Conservation (phyloP, 2,888 invertebrate species). For the Chrysolina americana region DNA sequence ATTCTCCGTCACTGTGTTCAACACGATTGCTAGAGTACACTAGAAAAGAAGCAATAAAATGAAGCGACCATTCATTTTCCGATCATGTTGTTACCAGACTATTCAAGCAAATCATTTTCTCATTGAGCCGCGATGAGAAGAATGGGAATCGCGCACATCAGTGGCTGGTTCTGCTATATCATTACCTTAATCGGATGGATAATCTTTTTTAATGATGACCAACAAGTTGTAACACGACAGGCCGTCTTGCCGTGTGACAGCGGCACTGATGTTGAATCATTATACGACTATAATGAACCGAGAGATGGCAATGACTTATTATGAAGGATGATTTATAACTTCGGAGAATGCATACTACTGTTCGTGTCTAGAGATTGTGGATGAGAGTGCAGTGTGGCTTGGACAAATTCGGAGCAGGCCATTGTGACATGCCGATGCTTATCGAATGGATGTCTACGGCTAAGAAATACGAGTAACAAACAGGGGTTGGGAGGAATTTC, state of each 20-base stretch:
- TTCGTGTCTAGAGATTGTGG: conserved; percentile 16
- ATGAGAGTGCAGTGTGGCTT: neutral
- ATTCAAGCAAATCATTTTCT: conserved; percentile 38
- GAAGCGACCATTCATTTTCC: neutral
- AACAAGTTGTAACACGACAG: conserved; percentile 38
- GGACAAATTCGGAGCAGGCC: neutral
- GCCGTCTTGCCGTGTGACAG: conserved; percentile 46
- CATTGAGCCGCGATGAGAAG: conserved; percentile 46
- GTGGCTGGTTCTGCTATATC: conserved; percentile 43
- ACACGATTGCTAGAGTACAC: too few relatives aligned
- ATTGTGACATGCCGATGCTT: neutral
- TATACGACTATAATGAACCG: conserved; percentile 40
- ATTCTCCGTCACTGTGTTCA: too few relatives aligned
- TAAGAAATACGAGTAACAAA: too few relatives aligned
- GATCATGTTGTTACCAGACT: conserved; percentile 8
- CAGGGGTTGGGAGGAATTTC: too few relatives aligned
- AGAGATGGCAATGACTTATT: conserved; percentile 30
- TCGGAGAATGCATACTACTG: conserved; percentile 27
- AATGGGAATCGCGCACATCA: conserved; percentile 45
- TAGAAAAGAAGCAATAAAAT: too few relatives aligned
- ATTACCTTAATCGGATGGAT: conserved; percentile 59
- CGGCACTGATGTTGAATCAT: conserved; percentile 42
- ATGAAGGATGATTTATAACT: conserved; percentile 31
- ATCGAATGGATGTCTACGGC: neutral
- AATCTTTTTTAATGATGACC: conserved; percentile 47